Conservation (phyloP, 2,113 vertebrate species). For the Tetraodon nigroviridis region DNA sequence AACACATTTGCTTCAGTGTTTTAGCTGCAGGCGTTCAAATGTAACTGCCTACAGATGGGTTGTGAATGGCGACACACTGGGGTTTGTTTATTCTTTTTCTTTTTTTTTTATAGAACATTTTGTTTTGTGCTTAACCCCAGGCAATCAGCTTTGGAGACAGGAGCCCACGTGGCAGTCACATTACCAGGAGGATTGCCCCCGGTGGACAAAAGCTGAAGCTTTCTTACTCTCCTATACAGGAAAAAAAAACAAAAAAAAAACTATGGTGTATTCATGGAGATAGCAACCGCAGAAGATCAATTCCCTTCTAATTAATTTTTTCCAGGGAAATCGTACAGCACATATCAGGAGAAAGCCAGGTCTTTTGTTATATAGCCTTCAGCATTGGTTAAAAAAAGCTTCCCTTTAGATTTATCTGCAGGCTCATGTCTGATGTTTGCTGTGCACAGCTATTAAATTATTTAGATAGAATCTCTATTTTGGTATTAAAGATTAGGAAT, state of each 20-base stretch:
- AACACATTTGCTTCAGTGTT: constrained; percentile 33
- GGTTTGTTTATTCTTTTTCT: constrained; percentile 68
- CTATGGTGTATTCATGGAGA: constrained; percentile 50
- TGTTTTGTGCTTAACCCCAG: constrained; percentile 61
- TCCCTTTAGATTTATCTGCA: constrained; percentile 59
- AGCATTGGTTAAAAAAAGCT: constrained; percentile 55
- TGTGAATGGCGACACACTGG: constrained; percentile 43
- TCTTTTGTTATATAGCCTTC: constrained; percentile 62
- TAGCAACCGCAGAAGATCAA: constrained; percentile 73
- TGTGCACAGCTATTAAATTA: constrained; percentile 58
- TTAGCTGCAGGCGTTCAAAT: constrained; percentile 47
- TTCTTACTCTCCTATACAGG: constrained; percentile 58
- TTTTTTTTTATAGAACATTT: constrained; percentile 47
- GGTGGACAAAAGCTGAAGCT: constrained; percentile 62
- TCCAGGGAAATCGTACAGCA: constrained; percentile 38
- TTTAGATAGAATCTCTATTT: constrained; percentile 63
- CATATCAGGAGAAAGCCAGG: constrained; percentile 38
- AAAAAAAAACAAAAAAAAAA: constrained; percentile 32
- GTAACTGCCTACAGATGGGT: constrained; percentile 55
- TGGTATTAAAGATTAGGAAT: constrained; percentile 37
- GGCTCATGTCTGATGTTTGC: constrained; percentile 58
- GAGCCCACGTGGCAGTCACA: constrained; percentile 56
- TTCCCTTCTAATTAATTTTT: constrained; percentile 64
- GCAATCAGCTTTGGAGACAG: constrained; percentile 52
- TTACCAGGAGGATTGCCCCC: constrained; percentile 67